These are phyloP conservation scores for Apostichopus parvimensis DNA, from an alignment of 35 echinoderm and acorn worm genomes.

Conservation along the genomic window DNA sequence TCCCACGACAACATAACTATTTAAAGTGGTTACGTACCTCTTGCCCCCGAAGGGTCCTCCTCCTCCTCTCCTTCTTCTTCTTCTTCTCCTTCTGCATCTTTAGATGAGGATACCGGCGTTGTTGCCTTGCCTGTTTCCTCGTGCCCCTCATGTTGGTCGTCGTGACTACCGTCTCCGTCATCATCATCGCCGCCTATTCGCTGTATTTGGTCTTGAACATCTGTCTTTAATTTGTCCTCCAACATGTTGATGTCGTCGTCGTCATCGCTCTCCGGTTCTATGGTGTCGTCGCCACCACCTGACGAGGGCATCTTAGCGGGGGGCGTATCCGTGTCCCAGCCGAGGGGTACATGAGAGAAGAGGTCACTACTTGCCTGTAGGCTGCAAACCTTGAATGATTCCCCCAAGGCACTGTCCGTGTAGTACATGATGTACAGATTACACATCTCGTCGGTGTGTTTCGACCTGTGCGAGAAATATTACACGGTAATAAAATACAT, in stretches of 20 bases:
- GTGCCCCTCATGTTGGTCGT: not conserved
- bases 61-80: not conserved
- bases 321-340: slow-evolving; percentile 39
- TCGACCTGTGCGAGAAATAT: slow-evolving; percentile 41
- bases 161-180: too few species aligned
- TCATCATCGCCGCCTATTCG: not conserved
- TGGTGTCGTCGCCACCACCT: not conserved
- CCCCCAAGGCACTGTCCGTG: slow-evolving; percentile 59
- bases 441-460: slow-evolving; percentile 93
- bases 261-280: not conserved
- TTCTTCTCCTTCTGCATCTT: not conserved
- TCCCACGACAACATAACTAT: too few species aligned
- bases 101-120: not conserved
- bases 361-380: not conserved
- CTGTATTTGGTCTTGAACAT: not conserved
- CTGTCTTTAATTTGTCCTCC: slow-evolving; percentile 20
- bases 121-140: not conserved
- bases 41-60: not conserved
- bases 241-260: not conserved
- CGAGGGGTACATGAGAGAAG: slow-evolving; percentile 51
- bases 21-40: not conserved
- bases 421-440: slow-evolving; percentile 99
- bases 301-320: slow-evolving; percentile 23
- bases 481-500: not conserved
- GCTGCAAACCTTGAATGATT: slow-evolving; percentile 58